Percentiles rank a stretch among this genome's conserved stretches.
Conservation (phyloP, 2,113 vertebrate genomes). For the Chinchilla lanigera region DNA sequence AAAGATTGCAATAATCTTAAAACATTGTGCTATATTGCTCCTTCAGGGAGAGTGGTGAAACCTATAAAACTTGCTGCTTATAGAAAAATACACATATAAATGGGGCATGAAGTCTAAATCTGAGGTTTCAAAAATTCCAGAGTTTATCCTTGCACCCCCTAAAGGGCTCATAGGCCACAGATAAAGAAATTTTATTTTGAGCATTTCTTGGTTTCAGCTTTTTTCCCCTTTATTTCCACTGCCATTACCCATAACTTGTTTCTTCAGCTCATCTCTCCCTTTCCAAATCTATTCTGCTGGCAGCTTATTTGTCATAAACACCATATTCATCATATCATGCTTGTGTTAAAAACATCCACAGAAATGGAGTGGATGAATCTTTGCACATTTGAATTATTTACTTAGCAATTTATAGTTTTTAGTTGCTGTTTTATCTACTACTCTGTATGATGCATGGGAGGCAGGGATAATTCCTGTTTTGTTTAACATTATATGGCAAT, state of each 20-base stretch:
- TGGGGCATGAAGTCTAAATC: background rate
- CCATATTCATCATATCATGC: background rate
- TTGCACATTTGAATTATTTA: background rate
- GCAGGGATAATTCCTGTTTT: background rate
- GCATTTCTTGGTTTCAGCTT: background rate
- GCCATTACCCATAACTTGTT: background rate
- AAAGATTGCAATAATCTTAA: background rate
- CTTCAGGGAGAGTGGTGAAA: background rate
- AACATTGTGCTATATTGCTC: background rate
- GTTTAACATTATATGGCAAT: background rate
- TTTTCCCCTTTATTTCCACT: background rate
- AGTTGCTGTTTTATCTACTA: background rate
- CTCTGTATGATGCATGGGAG: background rate
- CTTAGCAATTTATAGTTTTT: background rate
- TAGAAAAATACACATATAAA: background rate
- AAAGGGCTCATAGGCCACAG: background rate
- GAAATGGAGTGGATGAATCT: background rate
- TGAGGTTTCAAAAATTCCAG: background rate
- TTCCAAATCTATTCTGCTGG: background rate
- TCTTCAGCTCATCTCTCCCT: background rate
- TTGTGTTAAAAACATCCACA: background rate
- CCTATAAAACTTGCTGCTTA: background rate
- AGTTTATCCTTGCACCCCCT: background rate
- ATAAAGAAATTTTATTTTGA: conserved; percentile 28
- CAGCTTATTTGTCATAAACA: background rate